Evolutionary conservation across 2,797 vertebrate genomes (phyloP).

Genomic region (Florisuga fusca): DNA sequence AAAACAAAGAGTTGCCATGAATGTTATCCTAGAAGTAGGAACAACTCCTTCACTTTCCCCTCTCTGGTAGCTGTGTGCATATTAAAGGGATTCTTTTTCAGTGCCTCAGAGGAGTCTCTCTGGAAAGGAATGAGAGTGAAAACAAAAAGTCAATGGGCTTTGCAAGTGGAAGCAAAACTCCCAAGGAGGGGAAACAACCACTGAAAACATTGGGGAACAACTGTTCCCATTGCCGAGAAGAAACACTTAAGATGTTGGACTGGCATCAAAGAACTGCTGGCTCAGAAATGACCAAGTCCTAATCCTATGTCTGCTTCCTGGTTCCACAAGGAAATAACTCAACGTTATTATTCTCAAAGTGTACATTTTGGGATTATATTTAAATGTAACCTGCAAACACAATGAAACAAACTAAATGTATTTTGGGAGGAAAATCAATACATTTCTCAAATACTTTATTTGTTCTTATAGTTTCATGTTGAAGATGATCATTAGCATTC

Average conservation of each 20-base stretch:
- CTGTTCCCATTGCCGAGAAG: background rate
- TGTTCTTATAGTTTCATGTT: background rate
- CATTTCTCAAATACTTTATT: background rate
- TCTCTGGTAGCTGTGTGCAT: background rate
- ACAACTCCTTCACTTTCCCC: background rate
- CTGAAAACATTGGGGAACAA: rapidly evolving
- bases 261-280: background rate
- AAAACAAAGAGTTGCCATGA: background rate
- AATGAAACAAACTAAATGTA: background rate
- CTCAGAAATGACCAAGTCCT: background rate
- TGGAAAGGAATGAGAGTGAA: background rate
- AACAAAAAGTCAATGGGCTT: background rate
- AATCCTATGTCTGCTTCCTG: rapidly evolving
- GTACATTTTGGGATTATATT: background rate
- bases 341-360: background rate
- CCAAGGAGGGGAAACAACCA: background rate
- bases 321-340: background rate
- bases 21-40: background rate
- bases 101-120: background rate
- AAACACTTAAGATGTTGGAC: background rate
- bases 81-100: background rate
- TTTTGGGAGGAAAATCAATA: background rate
- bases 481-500: background rate
- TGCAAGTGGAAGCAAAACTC: slow-evolving; percentile 1
- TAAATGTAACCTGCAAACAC: background rate